Base-by-base conservation (phyloP, 2,113 vertebrate genomes). In the Protobothrops flavoviridis region DNA sequence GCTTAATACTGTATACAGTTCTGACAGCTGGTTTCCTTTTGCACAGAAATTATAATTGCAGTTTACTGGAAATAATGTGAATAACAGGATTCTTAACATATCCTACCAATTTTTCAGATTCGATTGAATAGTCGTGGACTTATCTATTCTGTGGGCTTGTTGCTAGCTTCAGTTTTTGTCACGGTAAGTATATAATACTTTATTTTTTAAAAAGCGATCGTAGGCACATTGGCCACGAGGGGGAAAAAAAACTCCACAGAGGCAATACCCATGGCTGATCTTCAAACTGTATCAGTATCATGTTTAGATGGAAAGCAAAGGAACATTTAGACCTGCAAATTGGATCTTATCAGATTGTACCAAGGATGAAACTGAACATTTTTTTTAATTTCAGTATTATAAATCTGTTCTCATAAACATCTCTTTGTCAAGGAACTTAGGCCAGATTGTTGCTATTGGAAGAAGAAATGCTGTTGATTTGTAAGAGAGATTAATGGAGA, bases 101-200 rank as follows among this genome's bases (percentile, higher is more conserved):
- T 55, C 94, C 56, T 92, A n/a, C 96, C 96, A 43, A 53, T 94
- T 94, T 94, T 96, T 93, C 93, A 99, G 99, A 99, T 99, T 94
- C 98, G 98, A 94, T 97, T 99, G 85, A 99, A 99, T 97, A 99
- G 99, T 96, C 99, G 98, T 98, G 99, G 99, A 15, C 98, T 99
- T 81, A 99, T 99, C 97, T 99, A 99, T 97, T 99, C 99, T 0
- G 99, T 99, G 85, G 99, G 98, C 57, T 98, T 99, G 91, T 98
- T 99, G 92, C 95, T 99, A 96, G 99, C 98, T 3, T 99, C 99
- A 0, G 99, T 99, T 94, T 99, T 99, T 95, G 96, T 99, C 96
- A 99, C 99, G 85, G 99, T 99, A 98, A 96, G 99, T 98, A 92
- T 94, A 94, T 45, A n/a, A 33, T 33, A 91, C 92, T 93, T 85